These are phyloP conservation scores for Paralichthys olivaceus DNA, from an alignment of 2,113 vertebrate genomes.

Conservation along the genomic window DNA sequence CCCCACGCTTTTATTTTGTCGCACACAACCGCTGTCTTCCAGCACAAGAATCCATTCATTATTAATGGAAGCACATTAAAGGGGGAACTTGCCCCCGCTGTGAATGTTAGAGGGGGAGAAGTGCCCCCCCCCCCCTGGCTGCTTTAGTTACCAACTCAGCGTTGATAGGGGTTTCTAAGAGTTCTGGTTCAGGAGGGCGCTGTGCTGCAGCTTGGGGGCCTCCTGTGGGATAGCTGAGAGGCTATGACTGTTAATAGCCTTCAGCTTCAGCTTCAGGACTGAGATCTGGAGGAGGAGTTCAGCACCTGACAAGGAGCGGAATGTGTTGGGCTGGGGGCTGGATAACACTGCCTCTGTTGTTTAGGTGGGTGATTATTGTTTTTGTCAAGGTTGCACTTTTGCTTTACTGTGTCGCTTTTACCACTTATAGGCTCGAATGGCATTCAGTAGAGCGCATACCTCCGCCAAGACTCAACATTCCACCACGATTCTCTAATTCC, in stretches of 20 bases:
- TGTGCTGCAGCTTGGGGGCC: constrained; percentile 24
- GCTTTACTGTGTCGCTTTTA: neutral
- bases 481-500: too few relatives aligned
- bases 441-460: too few relatives aligned
- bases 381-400: constrained; percentile 26
- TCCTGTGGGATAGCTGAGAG: constrained; percentile 48
- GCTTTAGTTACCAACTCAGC: constrained; percentile 77
- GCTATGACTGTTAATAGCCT: constrained; percentile 51
- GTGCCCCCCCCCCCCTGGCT: constrained; percentile 60
- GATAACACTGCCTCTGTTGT: constrained; percentile 22
- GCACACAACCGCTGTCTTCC: constrained; percentile 52
- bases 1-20: constrained; percentile 57
- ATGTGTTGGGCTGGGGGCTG: neutral
- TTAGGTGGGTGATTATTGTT: constrained; percentile 25
- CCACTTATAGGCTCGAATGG: too few relatives aligned
- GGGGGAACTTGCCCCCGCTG: constrained; percentile 55
- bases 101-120: constrained; percentile 65
- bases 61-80: constrained; percentile 80
- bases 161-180: constrained; percentile 60
- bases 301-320: neutral
- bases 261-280: constrained; percentile 36
- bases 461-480: too few relatives aligned
- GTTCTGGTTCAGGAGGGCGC: constrained; percentile 53
- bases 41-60: constrained; percentile 73
- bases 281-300: constrained; percentile 19